phyloP scores from a whole-genome alignment of 2,888 invertebrate genomes.

The Thera britannica region DNA sequence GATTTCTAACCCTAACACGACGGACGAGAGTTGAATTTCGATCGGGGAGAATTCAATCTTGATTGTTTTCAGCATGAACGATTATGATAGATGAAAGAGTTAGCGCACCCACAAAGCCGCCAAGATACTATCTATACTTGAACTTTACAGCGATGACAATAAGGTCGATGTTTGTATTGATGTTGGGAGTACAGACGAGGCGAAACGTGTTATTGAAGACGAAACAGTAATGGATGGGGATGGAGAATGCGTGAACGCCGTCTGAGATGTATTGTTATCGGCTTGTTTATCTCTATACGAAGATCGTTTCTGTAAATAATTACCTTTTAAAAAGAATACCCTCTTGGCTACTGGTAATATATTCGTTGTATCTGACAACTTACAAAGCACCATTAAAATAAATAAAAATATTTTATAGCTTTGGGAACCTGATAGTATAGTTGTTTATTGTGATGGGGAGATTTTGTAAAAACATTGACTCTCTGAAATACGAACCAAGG shows the following conservation, averaged over 20 bases:
- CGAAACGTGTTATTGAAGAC: conserved; percentile 82
- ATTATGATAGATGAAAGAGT: conserved; percentile 86
- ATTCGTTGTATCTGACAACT: conserved; percentile 81
- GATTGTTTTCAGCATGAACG: conserved; percentile 85
- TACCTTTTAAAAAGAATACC: conserved; percentile 79
- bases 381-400: conserved; percentile 78
- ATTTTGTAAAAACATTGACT: conserved; percentile 54
- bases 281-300: conserved; percentile 80
- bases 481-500: conserved; percentile 4
- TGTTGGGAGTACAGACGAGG: conserved; percentile 48
- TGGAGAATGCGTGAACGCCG: conserved; percentile 83
- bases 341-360: conserved; percentile 81
- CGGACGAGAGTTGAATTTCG: conserved; percentile 53
- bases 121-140: conserved; percentile 53
- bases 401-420: conserved; percentile 77
- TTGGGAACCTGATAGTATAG: conserved; percentile 61
- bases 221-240: conserved; percentile 83
- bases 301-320: conserved; percentile 82
- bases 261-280: conserved; percentile 83
- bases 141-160: conserved; percentile 54
- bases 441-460: conserved; percentile 57
- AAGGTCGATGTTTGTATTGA: conserved; percentile 58
- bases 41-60: conserved; percentile 74
- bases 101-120: conserved; percentile 80
- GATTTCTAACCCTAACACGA: conserved; percentile 51